Base-by-base conservation (phyloP, 2,113 vertebrate species). In the Cryptomyrus ogoouensis region DNA sequence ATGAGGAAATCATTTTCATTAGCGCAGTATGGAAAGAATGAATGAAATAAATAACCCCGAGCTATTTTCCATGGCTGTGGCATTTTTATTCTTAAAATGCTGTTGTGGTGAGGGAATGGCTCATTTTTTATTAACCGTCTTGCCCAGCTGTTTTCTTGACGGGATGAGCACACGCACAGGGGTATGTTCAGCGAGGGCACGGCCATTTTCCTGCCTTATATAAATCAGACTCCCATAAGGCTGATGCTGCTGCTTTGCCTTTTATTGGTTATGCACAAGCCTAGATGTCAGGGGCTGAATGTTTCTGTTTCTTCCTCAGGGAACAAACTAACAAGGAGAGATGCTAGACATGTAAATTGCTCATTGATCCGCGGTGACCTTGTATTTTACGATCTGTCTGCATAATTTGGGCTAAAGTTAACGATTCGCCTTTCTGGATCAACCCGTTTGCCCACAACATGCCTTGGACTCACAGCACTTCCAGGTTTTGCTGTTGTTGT, bases 1-100 rank as follows among this genome's bases (percentile, higher is more conserved):
- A 88, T 53, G 85, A 90, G 90, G 77, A 89, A 89, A 89, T 62
- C 56, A 84, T 84, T 39, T 52, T 89, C 50, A 85, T 89, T 89
- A 89, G 77, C 21, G 52, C 89, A 89, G 89, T 53, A 42, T 46
- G 50, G 50, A 84, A 50, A 21, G 74, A 53, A 83, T 80, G 74
- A 58, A 74, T 90, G 31, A 90, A 90, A 90, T 52, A 90, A 87
- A 87, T 90, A 74, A 87, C 89, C 84, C 47, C 0, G 27, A 47
- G 89, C 84, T 66, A 90, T 90, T 87, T 52, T 90, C 58, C 84
- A 74, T 77, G 53, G 35, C 83, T 39, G 77, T 66, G 83, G 13
- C n/a, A 42, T 66, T 87, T 74, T 87, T 70, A 87, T 42, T 47
- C 42, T 47, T 66, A 47, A 31, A 90, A 46, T 19, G 52, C 46